Base-by-base conservation (phyloP, 2,113 vertebrate genomes). In the Machaerirhynchus nigripectus region DNA sequence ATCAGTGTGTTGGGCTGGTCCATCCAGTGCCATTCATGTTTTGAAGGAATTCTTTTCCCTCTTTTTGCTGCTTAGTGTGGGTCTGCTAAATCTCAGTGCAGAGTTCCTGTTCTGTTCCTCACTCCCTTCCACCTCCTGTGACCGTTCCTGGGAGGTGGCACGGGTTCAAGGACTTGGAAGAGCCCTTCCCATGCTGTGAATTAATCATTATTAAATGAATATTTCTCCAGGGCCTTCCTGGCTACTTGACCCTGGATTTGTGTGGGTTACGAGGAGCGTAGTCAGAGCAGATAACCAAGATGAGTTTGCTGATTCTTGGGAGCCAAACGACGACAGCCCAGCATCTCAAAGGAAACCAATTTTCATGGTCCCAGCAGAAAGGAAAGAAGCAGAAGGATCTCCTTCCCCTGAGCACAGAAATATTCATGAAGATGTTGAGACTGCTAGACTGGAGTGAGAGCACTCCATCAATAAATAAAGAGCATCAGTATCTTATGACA, bases 401-500 rank as follows among this genome's bases (percentile, higher is more conserved):
- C 59, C 84, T 65, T 42, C 71, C 87, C 70, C 10, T 49, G 46
- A 26, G 53, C n/a, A 42, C 18, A 47, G 89, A 96, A 95, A 86
- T 95, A 97, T 97, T 97, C 90, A 91, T 97, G 93, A 97, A 76
- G 87, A 60, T 35, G 79, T 64, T 47, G 84, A 75, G 68, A 42
- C 69, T 82, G 77, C 52, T 28, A 59, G 67, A 27, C 79, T 57
- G 59, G 55, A 82, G 78, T 47, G 78, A 80, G 81, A 91, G 85
- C 35, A 2, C 30, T n/a, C 37, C 37, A 93, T 97, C 79, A 96
- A 97, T 97, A 96, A 97, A 77, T 97, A 27, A 89, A 86, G 63
- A 95, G 76, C 40, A 24, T 80, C 60, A 12, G 49, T 76, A 86
- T 89, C 91, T 75, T 9, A 18, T 1, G 59, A 12, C 82, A 59